Conservation (phyloP, 2,888 invertebrate genomes). For the Tachina grossa region DNA sequence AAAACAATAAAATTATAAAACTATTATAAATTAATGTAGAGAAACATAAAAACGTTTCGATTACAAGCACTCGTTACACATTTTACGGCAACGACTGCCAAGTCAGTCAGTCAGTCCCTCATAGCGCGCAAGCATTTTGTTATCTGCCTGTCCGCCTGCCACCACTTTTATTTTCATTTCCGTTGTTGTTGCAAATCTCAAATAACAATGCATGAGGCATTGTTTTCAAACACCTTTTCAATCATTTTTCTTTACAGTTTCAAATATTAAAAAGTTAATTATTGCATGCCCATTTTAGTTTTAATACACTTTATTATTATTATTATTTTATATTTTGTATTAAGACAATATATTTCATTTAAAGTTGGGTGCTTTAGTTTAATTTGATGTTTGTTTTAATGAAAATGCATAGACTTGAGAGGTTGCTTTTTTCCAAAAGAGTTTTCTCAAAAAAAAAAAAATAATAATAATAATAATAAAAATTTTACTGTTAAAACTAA, state of each 20-base stretch:
- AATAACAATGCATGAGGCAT: conserved; percentile 25
- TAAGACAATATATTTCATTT: conserved; percentile 26
- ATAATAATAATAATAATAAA: no score
- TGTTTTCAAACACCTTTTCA: conserved; percentile 27
- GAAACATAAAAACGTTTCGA: conserved; percentile 33
- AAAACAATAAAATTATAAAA: conserved; percentile 27
- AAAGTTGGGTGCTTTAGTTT: conserved; percentile 38
- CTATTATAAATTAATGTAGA: conserved; percentile 24
- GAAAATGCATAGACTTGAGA: no score
- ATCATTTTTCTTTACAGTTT: conserved; percentile 9
- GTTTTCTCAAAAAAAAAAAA: not conserved
- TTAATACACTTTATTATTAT: conserved; percentile 59
- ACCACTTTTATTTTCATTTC: conserved; percentile 60
- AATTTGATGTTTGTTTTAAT: conserved; percentile 36
- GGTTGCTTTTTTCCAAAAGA: not conserved
- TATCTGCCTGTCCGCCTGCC: not conserved
- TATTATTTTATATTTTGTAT: conserved; percentile 10
- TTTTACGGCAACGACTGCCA: not conserved
- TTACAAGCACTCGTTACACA: conserved; percentile 9
- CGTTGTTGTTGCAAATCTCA: conserved; percentile 54
- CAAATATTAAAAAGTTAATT: conserved; percentile 46
- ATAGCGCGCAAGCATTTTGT: no score
- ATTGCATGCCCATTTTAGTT: conserved; percentile 43
- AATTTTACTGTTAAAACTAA: no score
- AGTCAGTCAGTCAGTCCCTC: no score